Conservation (phyloP, 2,888 invertebrate species). For the Lasioglossum zephyrum region DNA sequence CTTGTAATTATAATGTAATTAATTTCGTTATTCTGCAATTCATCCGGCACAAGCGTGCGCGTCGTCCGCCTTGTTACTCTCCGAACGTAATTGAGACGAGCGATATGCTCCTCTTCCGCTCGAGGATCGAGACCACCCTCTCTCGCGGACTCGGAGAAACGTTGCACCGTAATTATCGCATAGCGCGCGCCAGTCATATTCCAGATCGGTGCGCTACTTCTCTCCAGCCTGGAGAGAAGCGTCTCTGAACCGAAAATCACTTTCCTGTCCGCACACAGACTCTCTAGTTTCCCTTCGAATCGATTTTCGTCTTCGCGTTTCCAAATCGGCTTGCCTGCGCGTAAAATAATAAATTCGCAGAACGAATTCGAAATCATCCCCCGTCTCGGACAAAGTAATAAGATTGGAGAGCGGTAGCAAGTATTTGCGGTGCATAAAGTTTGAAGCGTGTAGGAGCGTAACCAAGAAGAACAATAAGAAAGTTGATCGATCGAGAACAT, state of each 20-base stretch:
- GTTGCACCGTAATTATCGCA: slow-evolving; percentile 35
- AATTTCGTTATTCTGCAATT: slow-evolving; percentile 36
- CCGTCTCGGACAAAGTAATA: background rate
- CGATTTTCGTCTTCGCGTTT: slow-evolving; percentile 16
- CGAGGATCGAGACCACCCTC: slow-evolving; percentile 13
- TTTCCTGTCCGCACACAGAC: background rate
- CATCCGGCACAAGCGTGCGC: slow-evolving; percentile 12
- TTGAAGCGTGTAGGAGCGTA: background rate
- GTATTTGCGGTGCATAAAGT: background rate
- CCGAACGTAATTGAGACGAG: slow-evolving; percentile 37
- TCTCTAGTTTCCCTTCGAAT: background rate
- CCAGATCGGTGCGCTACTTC: background rate
- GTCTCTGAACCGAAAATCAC: slow-evolving; percentile 12
- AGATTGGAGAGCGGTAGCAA: background rate
- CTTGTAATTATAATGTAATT: slow-evolving; percentile 43
- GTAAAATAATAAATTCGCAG: background rate
- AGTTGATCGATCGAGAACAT: background rate
- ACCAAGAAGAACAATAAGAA: background rate
- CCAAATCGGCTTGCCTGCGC: background rate
- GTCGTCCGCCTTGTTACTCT: slow-evolving; percentile 24
- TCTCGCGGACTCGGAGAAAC: slow-evolving; percentile 1
- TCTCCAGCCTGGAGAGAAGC: background rate
- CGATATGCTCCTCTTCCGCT: slow-evolving; percentile 15
- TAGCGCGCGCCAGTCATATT: background rate
- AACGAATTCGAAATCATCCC: no score